phyloP scores from a whole-genome alignment of 2,888 invertebrate species.

The Tortrix viridana region DNA sequence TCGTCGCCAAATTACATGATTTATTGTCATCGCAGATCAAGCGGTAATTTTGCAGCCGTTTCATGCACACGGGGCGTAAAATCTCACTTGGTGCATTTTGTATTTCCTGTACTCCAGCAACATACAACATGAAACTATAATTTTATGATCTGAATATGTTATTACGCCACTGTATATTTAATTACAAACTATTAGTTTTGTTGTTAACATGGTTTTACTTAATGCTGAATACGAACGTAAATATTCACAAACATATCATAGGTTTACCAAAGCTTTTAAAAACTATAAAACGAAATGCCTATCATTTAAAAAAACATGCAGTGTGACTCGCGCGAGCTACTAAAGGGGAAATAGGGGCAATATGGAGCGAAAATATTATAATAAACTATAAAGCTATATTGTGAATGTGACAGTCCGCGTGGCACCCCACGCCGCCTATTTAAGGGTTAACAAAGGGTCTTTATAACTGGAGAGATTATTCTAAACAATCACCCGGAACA shows the following conservation, averaged over 20 bases:
- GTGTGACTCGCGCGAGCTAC: conserved; percentile 48
- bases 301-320: conserved; percentile 41
- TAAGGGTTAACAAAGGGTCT: conserved; percentile 77
- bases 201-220: no score
- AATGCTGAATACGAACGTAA: no score
- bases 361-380: conserved; percentile 79
- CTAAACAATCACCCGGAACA: conserved; percentile 71
- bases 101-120: no score
- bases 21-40: conserved; percentile 76
- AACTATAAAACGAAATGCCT: background rate
- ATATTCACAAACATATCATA: no score
- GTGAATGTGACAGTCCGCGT: conserved; percentile 81
- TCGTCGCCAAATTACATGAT: conserved; percentile 80
- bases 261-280: no score
- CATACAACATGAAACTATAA: no score
- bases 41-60: conserved; percentile 46
- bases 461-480: conserved; percentile 76
- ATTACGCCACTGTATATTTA: no score
- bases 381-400: conserved; percentile 79
- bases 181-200: no score
- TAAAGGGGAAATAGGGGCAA: conserved; percentile 65
- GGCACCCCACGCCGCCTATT: conserved; percentile 66
- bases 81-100: no score
- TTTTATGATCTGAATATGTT: no score
- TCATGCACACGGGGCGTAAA: conserved; percentile 44